Evolutionary conservation across 2,113 vertebrate genomes (phyloP), one percentile per base, ranked within the genome.

Genomic region (Forbesichthys agassizii): DNA sequence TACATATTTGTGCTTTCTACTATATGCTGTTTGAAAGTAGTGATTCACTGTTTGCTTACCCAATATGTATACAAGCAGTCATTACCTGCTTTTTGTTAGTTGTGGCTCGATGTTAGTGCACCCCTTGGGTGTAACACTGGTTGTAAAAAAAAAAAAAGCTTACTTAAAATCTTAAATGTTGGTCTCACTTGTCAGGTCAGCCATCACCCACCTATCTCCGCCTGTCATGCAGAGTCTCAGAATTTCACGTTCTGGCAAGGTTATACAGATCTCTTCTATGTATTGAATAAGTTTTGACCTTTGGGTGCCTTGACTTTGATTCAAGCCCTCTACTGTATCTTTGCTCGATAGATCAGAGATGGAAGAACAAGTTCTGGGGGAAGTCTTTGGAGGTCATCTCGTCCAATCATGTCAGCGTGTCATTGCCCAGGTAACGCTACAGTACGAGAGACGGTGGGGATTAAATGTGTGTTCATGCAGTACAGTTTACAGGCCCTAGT

Each of bases 331-430:
- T 10, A 1, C 52, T 49, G 52, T n/a, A 6, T 65, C 42, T 14
- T 62, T n/a, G 33, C 58, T 65, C 13, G 36, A 1, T 55, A 95
- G 96, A 98, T 85, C 96, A 98, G 90, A 93, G 95, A 69, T 97
- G 96, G 96, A 97, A 98, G 86, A 90, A 97, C 89, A 98, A 97
- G 79, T 98, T 98, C 75, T 98, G 96, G 96, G 96, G 96, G 10
- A 98, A 98, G 66, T 98, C 96, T 0, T 66, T 97, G 67, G 96
- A 98, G 89, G 93, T 98, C 0, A 88, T 97, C 69, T 96, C 96
- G 0, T 64, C 92, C 61, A 95, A 95, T 59, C 91, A 87, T 3
- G 94, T 98, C 73, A 94, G 98, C 0, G 94, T 96, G 36, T 73
- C 84, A 2, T 87, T 98, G 67, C 95, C 95, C 59, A 93, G 83